Percentiles rank a stretch among this genome's conserved stretches.
These are phyloP conservation scores for Polydrusus tereticollis DNA, from an alignment of 2,888 invertebrate species.

Conservation along the genomic window DNA sequence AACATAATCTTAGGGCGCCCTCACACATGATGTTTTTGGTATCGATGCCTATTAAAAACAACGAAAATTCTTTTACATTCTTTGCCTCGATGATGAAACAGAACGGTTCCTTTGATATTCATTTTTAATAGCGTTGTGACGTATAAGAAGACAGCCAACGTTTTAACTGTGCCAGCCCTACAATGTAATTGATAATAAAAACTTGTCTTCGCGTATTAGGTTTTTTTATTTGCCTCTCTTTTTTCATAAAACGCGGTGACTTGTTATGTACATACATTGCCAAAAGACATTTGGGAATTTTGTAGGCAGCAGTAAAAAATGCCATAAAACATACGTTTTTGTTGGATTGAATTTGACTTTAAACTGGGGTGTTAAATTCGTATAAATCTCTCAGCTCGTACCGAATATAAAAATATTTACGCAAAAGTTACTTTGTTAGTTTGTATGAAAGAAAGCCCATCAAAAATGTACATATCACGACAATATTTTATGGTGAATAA, in stretches of 20 bases:
- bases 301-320: slow-evolving; percentile 5
- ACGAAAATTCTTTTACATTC: no score
- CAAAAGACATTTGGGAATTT: slow-evolving; percentile 9
- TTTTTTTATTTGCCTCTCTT: background rate
- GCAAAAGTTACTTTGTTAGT: slow-evolving; percentile 4
- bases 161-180: background rate
- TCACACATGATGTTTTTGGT: no score
- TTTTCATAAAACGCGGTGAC: background rate
- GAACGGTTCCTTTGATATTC: no score
- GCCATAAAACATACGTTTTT: slow-evolving; percentile 18
- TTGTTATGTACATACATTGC: slow-evolving; percentile 7
- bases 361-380: slow-evolving; percentile 10
- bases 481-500: background rate
- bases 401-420: slow-evolving; percentile 12
- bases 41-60: no score
- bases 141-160: background rate
- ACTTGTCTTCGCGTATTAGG: background rate
- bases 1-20: no score
- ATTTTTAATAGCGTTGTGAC: no score
- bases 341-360: slow-evolving; percentile 12
- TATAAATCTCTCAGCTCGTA: background rate
- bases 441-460: background rate
- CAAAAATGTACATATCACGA: background rate
- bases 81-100: no score
- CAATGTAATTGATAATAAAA: slow-evolving; percentile 2